A percentile compares a stretch with the other conserved stretches of the same genome.
These are phyloP conservation scores for Embiotoca jacksoni DNA, from an alignment of 2,113 vertebrate genomes.

Conservation along the genomic window DNA sequence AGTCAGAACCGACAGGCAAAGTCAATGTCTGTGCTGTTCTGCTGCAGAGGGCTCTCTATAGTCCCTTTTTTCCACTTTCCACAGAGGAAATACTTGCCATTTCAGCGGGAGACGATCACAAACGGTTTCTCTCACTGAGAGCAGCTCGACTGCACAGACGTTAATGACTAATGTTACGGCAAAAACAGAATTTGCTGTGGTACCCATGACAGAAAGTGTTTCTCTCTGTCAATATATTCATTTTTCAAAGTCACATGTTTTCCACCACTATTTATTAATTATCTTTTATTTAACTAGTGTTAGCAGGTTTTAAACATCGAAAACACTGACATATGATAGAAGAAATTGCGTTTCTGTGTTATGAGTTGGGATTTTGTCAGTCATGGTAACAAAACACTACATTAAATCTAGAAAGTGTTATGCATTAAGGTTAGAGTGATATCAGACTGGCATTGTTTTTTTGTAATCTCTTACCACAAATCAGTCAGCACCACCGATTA, in stretches of 20 bases:
- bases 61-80: conserved; percentile 51
- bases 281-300: not conserved
- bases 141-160: not conserved
- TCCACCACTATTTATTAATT: not conserved
- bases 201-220: not conserved
- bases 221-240: not conserved
- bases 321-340: not conserved
- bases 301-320: not conserved
- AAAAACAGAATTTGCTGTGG: conserved; percentile 3
- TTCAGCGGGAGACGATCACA: conserved; percentile 49
- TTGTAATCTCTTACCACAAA: too few relatives aligned
- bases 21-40: conserved; percentile 55
- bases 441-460: not conserved
- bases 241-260: not conserved
- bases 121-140: conserved; percentile 36
- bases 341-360: not conserved
- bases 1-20: conserved; percentile 20
- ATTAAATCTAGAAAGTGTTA: too few relatives aligned
- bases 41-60: conserved; percentile 34
- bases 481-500: too few relatives aligned
- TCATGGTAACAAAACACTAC: too few relatives aligned
- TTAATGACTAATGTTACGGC: conserved; percentile 4
- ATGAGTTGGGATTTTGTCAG: not conserved
- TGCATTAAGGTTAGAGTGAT: too few relatives aligned
- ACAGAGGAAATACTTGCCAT: conserved; percentile 60